Evolutionary conservation across 2,888 invertebrate genomes (phyloP).

Genomic region (Holacanthella duospinosa): DNA sequence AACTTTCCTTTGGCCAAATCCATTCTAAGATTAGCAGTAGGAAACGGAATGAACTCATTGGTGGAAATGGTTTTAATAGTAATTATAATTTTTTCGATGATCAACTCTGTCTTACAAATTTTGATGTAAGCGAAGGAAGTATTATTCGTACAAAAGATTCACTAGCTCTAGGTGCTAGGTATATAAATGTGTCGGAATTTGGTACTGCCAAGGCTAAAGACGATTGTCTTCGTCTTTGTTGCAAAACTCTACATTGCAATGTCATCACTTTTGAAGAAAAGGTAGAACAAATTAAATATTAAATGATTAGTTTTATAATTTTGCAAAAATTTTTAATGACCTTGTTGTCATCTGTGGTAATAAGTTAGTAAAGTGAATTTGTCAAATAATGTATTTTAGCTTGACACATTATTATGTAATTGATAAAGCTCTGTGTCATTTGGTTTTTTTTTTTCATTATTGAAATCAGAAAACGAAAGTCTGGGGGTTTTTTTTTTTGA

Average conservation of each 20-base stretch:
- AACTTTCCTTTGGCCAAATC: background rate
- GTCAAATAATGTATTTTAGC: too few species aligned
- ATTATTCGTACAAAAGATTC: slow-evolving; percentile 86
- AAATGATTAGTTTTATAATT: background rate
- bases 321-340: too few species aligned
- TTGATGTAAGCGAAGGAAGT: slow-evolving; percentile 75
- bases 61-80: background rate
- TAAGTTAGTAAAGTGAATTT: too few species aligned
- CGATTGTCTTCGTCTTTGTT: slow-evolving; percentile 76
- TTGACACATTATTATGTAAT: too few species aligned
- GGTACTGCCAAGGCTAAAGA: slow-evolving; percentile 52
- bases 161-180: slow-evolving; percentile 74
- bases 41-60: background rate
- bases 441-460: too few species aligned
- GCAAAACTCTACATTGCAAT: slow-evolving; percentile 75
- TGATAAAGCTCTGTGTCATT: too few species aligned
- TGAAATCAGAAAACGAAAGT: too few species aligned
- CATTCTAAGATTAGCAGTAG: background rate
- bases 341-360: too few species aligned
- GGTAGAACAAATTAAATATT: too few species aligned
- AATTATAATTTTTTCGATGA: background rate
- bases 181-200: slow-evolving; percentile 72
- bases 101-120: slow-evolving; percentile 59
- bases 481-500: too few species aligned
- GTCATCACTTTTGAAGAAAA: slow-evolving; percentile 88